These are phyloP conservation scores for Sandelia bainsii DNA, from an alignment of 2,797 vertebrate genomes.

Conservation along the genomic window DNA sequence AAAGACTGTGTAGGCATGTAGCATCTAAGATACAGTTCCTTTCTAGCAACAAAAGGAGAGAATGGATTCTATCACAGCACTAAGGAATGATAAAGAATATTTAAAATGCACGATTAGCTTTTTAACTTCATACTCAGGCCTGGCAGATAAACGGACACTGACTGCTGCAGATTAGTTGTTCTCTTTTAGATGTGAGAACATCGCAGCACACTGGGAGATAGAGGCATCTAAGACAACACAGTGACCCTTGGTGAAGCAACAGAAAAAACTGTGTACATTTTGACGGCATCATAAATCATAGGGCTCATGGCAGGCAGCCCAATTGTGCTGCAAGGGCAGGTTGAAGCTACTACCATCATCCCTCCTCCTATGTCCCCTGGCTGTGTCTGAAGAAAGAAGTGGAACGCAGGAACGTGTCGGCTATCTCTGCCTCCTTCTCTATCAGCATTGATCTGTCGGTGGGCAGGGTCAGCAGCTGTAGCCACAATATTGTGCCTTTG, in stretches of 20 bases:
- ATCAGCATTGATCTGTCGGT: conserved; percentile 43
- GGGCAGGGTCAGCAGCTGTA: conserved; percentile 8
- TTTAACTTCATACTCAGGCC: conserved; percentile 46
- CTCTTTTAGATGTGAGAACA: conserved; percentile 52
- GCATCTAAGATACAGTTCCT: conserved; percentile 27
- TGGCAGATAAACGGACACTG: conserved; percentile 58
- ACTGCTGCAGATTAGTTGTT: conserved; percentile 61
- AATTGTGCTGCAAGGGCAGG: conserved; percentile 76
- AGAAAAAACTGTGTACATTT: conserved; percentile 69
- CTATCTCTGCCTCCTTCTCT: conserved; percentile 43
- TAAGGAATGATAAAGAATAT: conserved; percentile 38
- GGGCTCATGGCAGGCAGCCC: conserved; percentile 75
- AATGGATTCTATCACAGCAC: conserved; percentile 42
- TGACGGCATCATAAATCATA: conserved; percentile 83
- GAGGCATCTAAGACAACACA: conserved; percentile 72
- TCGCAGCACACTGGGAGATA: conserved; percentile 51
- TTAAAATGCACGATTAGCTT: conserved; percentile 69
- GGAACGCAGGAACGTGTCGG: conserved; percentile 69
- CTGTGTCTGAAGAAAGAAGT: conserved; percentile 75
- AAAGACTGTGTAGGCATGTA: conserved; percentile 49
- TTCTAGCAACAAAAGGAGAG: conserved; percentile 41
- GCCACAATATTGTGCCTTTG: conserved; percentile 37
- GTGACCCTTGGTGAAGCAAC: conserved; percentile 76
- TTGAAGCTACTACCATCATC: conserved; percentile 71
- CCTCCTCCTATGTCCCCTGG: conserved; percentile 73